Evolutionary conservation across 2,113 vertebrate genomes (phyloP).

Genomic region (Alethe castanea): DNA sequence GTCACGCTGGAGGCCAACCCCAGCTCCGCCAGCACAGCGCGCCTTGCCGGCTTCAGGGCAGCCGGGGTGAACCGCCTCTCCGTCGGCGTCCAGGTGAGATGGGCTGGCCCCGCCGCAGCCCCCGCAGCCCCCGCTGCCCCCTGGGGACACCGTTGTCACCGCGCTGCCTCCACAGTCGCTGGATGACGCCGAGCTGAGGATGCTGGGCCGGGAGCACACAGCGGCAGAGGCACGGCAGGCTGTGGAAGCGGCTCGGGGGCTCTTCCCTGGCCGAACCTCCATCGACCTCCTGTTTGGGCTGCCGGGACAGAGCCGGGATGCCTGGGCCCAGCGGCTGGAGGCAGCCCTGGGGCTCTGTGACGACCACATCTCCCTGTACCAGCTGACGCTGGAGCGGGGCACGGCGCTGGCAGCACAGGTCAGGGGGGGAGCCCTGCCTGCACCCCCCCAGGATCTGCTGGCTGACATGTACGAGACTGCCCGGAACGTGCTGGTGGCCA

Average conservation of each 20-base stretch:
- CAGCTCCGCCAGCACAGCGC: slow-evolving; percentile 65
- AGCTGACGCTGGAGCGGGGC: slow-evolving; percentile 90
- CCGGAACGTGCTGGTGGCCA: slow-evolving; percentile 61
- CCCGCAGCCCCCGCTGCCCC: too few species aligned
- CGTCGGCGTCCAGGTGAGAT: slow-evolving; percentile 86
- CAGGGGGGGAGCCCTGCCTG: slow-evolving; percentile 40
- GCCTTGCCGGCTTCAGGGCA: slow-evolving; percentile 71
- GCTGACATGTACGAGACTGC: slow-evolving; percentile 86
- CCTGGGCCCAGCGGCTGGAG: slow-evolving; percentile 78
- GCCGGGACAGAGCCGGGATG: slow-evolving; percentile 75
- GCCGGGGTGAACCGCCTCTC: slow-evolving; percentile 90
- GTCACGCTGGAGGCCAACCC: slow-evolving; percentile 91
- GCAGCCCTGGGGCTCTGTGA: slow-evolving; percentile 78
- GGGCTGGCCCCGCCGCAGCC: fast-evolving
- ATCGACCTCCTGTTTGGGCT: slow-evolving; percentile 89
- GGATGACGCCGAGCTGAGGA: slow-evolving; percentile 74
- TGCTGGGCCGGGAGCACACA: slow-evolving; percentile 86
- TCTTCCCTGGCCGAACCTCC: slow-evolving; percentile 85
- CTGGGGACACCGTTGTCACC: fast-evolving
- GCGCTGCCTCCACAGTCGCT: slow-evolving; percentile 72
- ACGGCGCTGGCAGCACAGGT: slow-evolving; percentile 83
- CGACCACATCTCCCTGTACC: slow-evolving; percentile 90
- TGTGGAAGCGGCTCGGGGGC: slow-evolving; percentile 71
- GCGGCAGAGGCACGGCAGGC: slow-evolving; percentile 74
- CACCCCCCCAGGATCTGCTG: slow-evolving; percentile 72